Conservation (phyloP, 2,888 invertebrate species). For the Dicycla oo region DNA sequence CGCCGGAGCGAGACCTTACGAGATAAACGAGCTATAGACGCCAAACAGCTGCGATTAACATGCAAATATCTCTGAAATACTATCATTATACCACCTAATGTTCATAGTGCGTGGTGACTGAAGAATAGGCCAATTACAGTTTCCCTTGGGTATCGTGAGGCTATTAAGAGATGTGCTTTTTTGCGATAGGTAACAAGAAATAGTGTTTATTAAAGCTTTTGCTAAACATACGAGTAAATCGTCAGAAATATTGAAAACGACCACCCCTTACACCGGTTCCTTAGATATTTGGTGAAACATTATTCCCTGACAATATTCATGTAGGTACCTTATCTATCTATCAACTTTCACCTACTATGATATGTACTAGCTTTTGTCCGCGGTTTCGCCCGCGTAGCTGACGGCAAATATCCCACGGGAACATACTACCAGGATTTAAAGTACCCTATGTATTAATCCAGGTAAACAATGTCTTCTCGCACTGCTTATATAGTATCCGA, state of each 20-base stretch:
- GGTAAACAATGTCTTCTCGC: no score
- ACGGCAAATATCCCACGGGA: no score
- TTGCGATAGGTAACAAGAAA: background rate
- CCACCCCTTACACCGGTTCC: background rate
- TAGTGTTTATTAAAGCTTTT: background rate
- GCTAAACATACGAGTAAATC: background rate
- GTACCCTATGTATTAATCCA: no score
- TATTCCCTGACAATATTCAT: background rate
- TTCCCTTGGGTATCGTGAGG: background rate
- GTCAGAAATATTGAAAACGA: background rate
- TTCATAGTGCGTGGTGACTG: slow-evolving; percentile 13
- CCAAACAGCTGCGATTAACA: slow-evolving; percentile 69
- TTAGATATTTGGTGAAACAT: background rate
- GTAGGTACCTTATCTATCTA: background rate
- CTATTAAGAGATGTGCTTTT: background rate
- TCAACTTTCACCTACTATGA: slow-evolving; percentile 35
- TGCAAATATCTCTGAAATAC: slow-evolving; percentile 68
- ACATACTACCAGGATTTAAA: no score
- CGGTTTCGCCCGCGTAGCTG: no score
- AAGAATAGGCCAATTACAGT: background rate
- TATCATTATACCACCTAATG: slow-evolving; percentile 42
- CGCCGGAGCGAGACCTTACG: slow-evolving; percentile 67
- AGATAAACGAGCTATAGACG: slow-evolving; percentile 66
- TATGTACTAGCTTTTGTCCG: no score
- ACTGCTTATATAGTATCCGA: no score